These are phyloP conservation scores for Clivina fossor DNA, from an alignment of 2,888 invertebrate species.

Conservation along the genomic window DNA sequence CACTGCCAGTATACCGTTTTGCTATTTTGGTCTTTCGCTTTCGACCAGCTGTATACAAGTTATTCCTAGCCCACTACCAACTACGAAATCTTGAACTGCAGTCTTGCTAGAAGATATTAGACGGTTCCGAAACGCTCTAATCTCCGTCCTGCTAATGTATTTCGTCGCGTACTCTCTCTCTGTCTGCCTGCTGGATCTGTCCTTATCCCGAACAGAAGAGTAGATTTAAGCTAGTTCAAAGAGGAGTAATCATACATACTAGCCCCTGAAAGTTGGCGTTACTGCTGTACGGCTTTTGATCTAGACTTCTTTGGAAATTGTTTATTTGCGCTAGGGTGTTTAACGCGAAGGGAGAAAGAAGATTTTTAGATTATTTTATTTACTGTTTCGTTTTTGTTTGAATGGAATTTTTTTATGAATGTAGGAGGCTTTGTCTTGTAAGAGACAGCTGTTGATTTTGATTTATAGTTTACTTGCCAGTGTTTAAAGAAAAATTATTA, in stretches of 20 bases:
- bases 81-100: conserved; percentile 5
- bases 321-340: conserved; percentile 5
- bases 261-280: neutral
- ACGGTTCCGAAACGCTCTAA: conserved; percentile 3
- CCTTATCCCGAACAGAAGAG: too few species aligned
- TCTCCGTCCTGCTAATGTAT: conserved; percentile 20
- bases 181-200: too few species aligned
- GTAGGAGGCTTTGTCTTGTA: too few species aligned
- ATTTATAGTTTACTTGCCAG: too few species aligned
- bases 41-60: neutral
- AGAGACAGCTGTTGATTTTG: too few species aligned
- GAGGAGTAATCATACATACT: conserved; percentile 7
- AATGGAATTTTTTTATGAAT: too few species aligned
- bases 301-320: conserved; percentile 22
- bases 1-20: neutral
- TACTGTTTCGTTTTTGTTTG: too few species aligned
- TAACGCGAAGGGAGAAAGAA: neutral
- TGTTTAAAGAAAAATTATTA: too few species aligned
- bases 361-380: neutral
- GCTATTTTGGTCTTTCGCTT: neutral
- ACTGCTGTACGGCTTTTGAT: conserved; percentile 6
- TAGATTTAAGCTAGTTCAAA: too few species aligned
- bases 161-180: too few species aligned
- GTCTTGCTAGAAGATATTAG: conserved; percentile 16
- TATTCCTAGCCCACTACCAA: neutral